Conservation (phyloP, 1,140 invertebrate genomes). For the Bombus soroeensis region DNA sequence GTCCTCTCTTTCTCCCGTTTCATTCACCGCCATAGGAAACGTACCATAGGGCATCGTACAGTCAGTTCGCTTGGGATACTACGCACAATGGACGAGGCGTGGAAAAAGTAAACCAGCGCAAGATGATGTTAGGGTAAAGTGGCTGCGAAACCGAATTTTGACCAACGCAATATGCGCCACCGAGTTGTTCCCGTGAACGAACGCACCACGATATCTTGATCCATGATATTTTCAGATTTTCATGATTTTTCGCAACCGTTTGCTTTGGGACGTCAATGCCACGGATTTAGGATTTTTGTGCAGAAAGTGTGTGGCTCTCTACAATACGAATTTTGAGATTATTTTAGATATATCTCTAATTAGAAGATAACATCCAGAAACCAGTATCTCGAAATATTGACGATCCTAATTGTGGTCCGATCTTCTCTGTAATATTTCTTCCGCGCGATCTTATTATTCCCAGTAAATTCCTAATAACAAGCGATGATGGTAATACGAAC, state of each 20-base stretch:
- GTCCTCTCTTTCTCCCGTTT: not conserved
- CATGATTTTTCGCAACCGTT: not conserved
- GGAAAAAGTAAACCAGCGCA: slow-evolving; percentile 39
- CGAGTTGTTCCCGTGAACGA: not conserved
- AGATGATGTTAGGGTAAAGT: slow-evolving; percentile 59
- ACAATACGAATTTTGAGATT: not conserved
- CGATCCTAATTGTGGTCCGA: too few relatives aligned
- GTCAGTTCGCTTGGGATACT: slow-evolving; percentile 28
- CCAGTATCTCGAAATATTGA: too few relatives aligned
- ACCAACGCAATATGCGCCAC: slow-evolving; percentile 48
- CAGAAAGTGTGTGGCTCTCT: too few relatives aligned
- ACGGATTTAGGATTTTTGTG: not conserved
- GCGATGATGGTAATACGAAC: too few relatives aligned
- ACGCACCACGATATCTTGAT: slow-evolving; percentile 11
- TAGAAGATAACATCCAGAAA: too few relatives aligned
- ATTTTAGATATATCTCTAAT: too few relatives aligned
- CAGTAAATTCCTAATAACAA: too few relatives aligned
- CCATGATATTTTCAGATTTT: not conserved
- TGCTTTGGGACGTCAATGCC: not conserved
- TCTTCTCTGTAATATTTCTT: too few relatives aligned
- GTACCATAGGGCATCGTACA: slow-evolving; percentile 26
- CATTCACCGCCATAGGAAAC: not conserved
- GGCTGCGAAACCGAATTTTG: slow-evolving; percentile 36
- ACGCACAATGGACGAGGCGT: slow-evolving; percentile 45
- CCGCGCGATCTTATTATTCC: too few relatives aligned